Base-by-base conservation (phyloP, 2,797 vertebrate genomes). In the Cirrhinus mrigala region DNA sequence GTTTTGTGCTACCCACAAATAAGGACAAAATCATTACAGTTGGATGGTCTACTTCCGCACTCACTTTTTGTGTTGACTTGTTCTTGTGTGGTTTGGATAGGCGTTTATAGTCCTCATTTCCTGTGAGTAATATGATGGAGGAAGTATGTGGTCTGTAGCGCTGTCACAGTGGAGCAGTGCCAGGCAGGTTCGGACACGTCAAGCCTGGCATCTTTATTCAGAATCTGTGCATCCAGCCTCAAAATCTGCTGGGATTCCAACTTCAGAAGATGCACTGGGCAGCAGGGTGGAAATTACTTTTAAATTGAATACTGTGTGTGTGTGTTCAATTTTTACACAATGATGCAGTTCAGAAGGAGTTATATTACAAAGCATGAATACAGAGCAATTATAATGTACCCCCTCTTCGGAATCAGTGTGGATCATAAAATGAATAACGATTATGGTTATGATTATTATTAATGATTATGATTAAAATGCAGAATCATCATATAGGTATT, bases 121-220 rank as follows among this genome's bases (percentile, higher is more conserved):
- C 66, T 82, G 24, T 85, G 54, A 58, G 77, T 81, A 15, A 85
- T 74, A 46, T 86, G 85, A 92, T 88, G 90, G 88, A 91, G 82
- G 83, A 84, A 74, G 86, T 82, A 27, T 82, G 82, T 75, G 84
- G 87, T 81, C 76, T 71, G 70, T 88, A 88, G 29, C 7, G 0
- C 16, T 3, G 64, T 82, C 83, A 86, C 46, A 54, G 82, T 62
- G 91, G 14, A 87, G 60, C 50, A 70, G 84, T 89, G 52, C 74
- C 37, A 73, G 92, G 91, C 97, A 95, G 93, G 96, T 90, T 94
- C 44, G 75, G 94, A 86, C 96, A 94, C 87, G 96, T 89, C 90
- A 37, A 81, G 88, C 69, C 70, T 88, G 86, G 90, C 88, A 85
- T 87, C 87, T 89, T 78, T 68, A 92, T 92, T 83, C 87, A 90